Percentiles rank a stretch among this genome's conserved stretches.
Evolutionary conservation across 2,888 invertebrate genomes (phyloP).

Genomic region (Myopa testacea): DNA sequence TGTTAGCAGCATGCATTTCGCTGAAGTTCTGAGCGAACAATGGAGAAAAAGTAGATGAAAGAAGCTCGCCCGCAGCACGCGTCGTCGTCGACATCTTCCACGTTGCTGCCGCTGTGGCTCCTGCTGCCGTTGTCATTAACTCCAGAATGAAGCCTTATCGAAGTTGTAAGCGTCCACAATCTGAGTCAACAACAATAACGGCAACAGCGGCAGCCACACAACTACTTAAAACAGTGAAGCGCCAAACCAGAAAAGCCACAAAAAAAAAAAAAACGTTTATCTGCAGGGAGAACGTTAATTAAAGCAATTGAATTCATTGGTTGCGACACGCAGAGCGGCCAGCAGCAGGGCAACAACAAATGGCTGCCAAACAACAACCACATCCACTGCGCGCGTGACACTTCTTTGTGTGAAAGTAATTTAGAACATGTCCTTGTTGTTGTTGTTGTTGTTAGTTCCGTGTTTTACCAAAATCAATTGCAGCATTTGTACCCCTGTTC

Average conservation of each 20-base stretch:
- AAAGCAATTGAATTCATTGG: slow-evolving; percentile 36
- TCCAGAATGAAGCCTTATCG: slow-evolving; percentile 1
- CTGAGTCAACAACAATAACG: slow-evolving; percentile 16
- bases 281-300: slow-evolving; percentile 29
- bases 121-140: slow-evolving; percentile 12
- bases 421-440: not conserved
- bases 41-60: not conserved
- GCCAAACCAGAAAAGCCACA: slow-evolving; percentile 16
- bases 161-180: not conserved
- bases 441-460: not conserved
- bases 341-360: not conserved
- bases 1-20: not conserved
- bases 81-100: not conserved
- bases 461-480: slow-evolving; percentile 14
- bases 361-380: not conserved
- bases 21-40: not conserved
- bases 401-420: not conserved
- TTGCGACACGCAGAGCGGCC: slow-evolving; percentile 1
- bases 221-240: not conserved
- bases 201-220: slow-evolving; percentile 15
- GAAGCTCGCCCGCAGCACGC: not conserved
- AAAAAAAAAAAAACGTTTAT: slow-evolving; percentile 27
- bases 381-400: not conserved
- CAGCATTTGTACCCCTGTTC: not conserved
- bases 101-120: not conserved